Base-by-base conservation (phyloP, 1,140 invertebrate genomes). In the Tribolium madens region DNA sequence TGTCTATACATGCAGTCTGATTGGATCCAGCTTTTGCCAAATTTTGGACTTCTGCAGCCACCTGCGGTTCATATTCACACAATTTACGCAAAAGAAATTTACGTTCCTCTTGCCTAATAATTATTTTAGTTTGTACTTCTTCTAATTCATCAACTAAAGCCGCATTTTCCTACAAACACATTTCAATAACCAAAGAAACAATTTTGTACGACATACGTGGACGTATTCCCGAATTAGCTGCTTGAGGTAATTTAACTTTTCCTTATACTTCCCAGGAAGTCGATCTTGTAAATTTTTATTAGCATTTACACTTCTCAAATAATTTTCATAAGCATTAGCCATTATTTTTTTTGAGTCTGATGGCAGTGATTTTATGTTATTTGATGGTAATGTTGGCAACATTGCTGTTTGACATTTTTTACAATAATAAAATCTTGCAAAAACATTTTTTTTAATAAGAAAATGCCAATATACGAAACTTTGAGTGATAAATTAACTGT, bases 401-500 rank as follows among this genome's bases (percentile, higher is more conserved):
- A 26, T 47, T 47, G 46, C 4, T 9, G 0, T 7, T 47, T 47
- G 46, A 26, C 21, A n/a, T n/a, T n/a, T n/a, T n/a, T n/a, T n/a
- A n/a, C n/a, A n/a, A n/a, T n/a, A n/a, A n/a, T n/a, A n/a, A n/a
- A n/a, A n/a, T n/a, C n/a, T n/a, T n/a, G n/a, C n/a, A n/a, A n/a
- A n/a, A n/a, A n/a, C n/a, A n/a, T n/a, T n/a, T n/a, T n/a, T n/a
- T n/a, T n/a, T n/a, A n/a, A n/a, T n/a, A n/a, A n/a, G n/a, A n/a
- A 81, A 76, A 92, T 92, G 89, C 89, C 91, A 7, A 83, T 93
- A 3, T 97, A 95, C 83, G 95, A 97, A 87, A 90, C 91, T 17
- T 89, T 93, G 73, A 92, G 92, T 80, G 96, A 97, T 76, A 97
- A 97, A 85, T 92, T 95, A 85, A 91, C 94, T 10, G 92, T 98